phyloP scores from a whole-genome alignment of 2,797 vertebrate species.

The Chelonia mydas region DNA sequence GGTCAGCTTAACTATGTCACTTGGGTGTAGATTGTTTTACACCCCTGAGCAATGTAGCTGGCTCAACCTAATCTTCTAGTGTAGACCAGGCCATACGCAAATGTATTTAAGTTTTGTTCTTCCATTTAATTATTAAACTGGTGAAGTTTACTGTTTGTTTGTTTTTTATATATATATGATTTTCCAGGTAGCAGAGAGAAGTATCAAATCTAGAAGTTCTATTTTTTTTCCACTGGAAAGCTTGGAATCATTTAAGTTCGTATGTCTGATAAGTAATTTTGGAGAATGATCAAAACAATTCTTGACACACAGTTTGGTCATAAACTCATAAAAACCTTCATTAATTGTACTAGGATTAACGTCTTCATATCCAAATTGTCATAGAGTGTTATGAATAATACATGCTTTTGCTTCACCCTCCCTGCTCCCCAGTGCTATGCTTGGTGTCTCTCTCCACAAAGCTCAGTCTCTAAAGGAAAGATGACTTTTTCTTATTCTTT shows the following conservation, averaged over 20 bases:
- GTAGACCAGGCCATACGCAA: background rate
- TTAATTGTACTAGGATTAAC: background rate
- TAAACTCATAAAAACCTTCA: background rate
- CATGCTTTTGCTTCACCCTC: background rate
- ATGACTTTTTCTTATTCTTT: too few species aligned
- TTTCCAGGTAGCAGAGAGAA: background rate
- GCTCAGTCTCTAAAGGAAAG: background rate
- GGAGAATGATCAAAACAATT: background rate
- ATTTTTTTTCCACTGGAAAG: background rate
- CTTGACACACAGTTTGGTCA: background rate
- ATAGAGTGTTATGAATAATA: background rate
- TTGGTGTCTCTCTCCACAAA: background rate
- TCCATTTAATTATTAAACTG: background rate
- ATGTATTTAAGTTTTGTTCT: background rate
- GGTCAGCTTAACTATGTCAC: background rate
- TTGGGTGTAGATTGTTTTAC: background rate
- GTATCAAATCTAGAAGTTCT: background rate
- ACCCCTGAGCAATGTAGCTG: background rate
- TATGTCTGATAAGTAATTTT: background rate
- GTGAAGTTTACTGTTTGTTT: background rate
- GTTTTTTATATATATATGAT: background rate
- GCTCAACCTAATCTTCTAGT: background rate
- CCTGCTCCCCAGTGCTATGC: background rate
- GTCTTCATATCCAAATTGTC: background rate
- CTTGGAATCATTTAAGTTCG: accelerated